Base-by-base conservation (phyloP, 1,140 invertebrate species). In the Bombus fervidus region DNA sequence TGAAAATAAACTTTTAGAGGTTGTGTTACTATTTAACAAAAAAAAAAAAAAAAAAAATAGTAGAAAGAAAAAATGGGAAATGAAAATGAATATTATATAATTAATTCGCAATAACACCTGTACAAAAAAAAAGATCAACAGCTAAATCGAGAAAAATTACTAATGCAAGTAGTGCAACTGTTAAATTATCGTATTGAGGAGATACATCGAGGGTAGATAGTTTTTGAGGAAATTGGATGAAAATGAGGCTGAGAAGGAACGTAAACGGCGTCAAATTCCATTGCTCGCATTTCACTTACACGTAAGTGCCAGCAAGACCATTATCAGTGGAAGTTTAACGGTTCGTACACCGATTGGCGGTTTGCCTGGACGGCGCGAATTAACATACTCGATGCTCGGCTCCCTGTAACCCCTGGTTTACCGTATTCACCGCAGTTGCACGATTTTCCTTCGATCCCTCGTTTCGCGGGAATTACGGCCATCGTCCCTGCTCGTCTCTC, bases 311-410 rank as follows among this genome's bases (percentile, higher is more conserved):
- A 41, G 62, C 39, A 22, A 22, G 68, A 39, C 47, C 76, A 80
- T 85, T 85, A 85, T 80, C 83, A 69, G 34, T 43, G 15, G 34
- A 37, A 73, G 83, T 85, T 80, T 80, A 85, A 85, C 77, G 83
- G 79, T 81, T 73, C 77, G 77, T 69, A n/a, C 68, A 34, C 25
- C 83, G 41, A 85, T 85, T 80, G 76, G 66, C 83, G 83, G 83
- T 85, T 78, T 85, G 76, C 66, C 83, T 72, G 83, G 79, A 85
- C 83, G 77, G 57, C 57, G 57, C 37, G 83, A 85, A 85, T 85
- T 85, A 85, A 85, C 77, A 85, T 85, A 81, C 83, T 81, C 34
- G 83, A 85, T 85, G 69, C 77, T 62, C 31, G 68, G 18, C 57
- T 59, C 41, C 41, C 66, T 47, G 76, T 81, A 85, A 71, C 83